phyloP scores from a whole-genome alignment of 2,113 vertebrate genomes.

The Tinamus guttatus region DNA sequence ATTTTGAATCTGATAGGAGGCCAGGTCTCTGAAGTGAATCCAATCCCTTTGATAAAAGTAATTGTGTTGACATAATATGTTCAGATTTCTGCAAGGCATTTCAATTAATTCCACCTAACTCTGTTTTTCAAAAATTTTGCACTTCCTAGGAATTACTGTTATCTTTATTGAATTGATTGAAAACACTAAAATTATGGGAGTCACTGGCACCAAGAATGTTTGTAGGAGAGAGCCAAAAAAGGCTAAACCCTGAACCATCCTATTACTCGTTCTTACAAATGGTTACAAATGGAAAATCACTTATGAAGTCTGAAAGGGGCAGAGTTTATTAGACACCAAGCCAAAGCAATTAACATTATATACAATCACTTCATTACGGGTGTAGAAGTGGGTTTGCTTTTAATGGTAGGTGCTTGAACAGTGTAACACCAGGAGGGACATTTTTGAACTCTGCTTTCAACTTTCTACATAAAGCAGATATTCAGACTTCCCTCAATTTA shows the following conservation, averaged over 20 bases:
- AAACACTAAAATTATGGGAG: background rate
- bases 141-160: background rate
- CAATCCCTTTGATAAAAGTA: background rate
- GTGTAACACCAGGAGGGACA: background rate
- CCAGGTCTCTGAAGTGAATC: background rate
- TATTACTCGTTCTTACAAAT: background rate
- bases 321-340: background rate
- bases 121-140: background rate
- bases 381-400: background rate
- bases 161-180: background rate
- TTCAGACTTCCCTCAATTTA: background rate
- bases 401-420: background rate
- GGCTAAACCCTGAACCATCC: background rate
- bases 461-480: background rate
- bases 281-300: background rate
- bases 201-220: background rate
- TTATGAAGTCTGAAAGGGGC: background rate
- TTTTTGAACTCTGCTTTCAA: background rate
- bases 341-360: conserved; percentile 4
- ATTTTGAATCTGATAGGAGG: background rate
- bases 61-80: background rate
- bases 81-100: background rate
- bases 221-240: background rate
- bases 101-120: background rate
- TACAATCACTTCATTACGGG: background rate